Conservation (phyloP, 2,113 vertebrate genomes). For the Melanerpes aurifrons region DNA sequence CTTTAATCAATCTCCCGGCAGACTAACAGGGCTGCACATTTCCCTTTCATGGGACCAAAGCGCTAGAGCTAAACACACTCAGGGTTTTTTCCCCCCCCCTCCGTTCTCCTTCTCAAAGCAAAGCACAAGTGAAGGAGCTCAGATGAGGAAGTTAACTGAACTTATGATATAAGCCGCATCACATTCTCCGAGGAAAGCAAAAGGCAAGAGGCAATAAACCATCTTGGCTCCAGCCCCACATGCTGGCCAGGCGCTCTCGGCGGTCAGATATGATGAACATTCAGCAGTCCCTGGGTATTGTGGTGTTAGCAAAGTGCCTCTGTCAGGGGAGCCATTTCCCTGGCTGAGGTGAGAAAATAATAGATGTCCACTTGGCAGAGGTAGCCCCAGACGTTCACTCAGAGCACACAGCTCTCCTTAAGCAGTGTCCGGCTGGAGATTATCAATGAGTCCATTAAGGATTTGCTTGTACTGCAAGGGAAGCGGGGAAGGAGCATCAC, state of each 20-base stretch:
- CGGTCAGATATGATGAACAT: constrained; percentile 51
- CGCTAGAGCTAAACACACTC: too few relatives aligned
- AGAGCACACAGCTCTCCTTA: neutral
- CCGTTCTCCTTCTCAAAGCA: constrained; percentile 20
- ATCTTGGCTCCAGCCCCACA: neutral
- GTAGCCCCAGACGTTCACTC: constrained; percentile 21
- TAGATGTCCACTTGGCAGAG: constrained; percentile 46
- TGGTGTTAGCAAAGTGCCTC: constrained; percentile 44
- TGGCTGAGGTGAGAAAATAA: constrained; percentile 53
- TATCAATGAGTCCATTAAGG: constrained; percentile 27
- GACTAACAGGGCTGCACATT: constrained; percentile 62
- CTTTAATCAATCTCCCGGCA: constrained; percentile 68
- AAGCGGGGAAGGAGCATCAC: neutral
- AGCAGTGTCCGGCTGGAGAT: neutral
- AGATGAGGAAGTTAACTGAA: neutral
- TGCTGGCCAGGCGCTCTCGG: constrained; percentile 29
- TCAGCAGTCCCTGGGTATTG: constrained; percentile 37
- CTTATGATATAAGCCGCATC: neutral
- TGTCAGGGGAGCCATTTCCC: constrained; percentile 40
- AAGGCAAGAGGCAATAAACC: constrained; percentile 28
- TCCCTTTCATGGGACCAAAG: constrained; percentile 4
- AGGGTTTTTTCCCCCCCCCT: neutral
- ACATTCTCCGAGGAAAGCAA: neutral
- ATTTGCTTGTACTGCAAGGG: neutral
- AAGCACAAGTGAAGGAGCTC: neutral